Conservation (phyloP, 2,797 vertebrate genomes). For the Neosalanx taihuensis region DNA sequence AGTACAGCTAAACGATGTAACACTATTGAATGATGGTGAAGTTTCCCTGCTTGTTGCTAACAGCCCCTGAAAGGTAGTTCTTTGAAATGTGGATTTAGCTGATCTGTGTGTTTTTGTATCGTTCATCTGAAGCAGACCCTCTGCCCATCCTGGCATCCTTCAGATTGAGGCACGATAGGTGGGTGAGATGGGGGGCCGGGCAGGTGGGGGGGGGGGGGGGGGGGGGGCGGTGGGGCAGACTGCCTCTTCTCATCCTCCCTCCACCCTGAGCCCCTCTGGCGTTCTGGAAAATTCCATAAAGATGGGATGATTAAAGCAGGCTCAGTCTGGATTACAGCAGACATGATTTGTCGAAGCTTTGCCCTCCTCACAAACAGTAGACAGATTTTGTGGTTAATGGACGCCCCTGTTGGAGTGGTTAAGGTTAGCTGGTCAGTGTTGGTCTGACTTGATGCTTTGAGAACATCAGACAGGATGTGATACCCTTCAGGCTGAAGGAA, state of each 20-base stretch:
- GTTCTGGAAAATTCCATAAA: slow-evolving; percentile 48
- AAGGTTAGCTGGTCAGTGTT: neutral
- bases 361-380: slow-evolving; percentile 11
- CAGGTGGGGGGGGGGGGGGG: neutral
- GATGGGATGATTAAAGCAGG: slow-evolving; percentile 47
- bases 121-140: neutral
- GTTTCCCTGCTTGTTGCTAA: neutral
- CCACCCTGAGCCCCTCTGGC: slow-evolving; percentile 29
- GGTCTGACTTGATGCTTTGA: neutral
- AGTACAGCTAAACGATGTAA: neutral
- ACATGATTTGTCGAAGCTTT: slow-evolving; percentile 44
- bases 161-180: too few species aligned
- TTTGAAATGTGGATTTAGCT: slow-evolving; percentile 10
- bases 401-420: slow-evolving; percentile 6
- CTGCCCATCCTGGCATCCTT: too few species aligned
- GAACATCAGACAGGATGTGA: slow-evolving; percentile 5
- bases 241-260: neutral
- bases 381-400: slow-evolving; percentile 11
- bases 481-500: neutral
- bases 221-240: neutral
- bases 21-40: neutral
- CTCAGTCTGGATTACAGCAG: slow-evolving; percentile 48
- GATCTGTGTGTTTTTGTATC: neutral
- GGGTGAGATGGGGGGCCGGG: too few species aligned
- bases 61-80: neutral